Conservation (phyloP, 2,888 invertebrate species). For the Spisula solida region DNA sequence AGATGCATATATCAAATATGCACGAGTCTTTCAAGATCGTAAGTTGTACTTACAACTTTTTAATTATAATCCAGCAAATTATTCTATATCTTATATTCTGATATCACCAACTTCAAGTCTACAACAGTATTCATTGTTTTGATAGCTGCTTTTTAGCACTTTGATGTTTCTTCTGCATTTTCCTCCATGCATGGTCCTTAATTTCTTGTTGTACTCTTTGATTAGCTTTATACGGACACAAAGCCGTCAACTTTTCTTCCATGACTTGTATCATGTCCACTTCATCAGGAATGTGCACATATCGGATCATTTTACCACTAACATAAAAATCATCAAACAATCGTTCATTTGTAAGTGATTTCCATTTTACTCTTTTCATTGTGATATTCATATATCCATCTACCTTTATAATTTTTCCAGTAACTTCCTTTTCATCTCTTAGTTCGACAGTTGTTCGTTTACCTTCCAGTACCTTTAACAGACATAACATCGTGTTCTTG, state of each 20-base stretch:
- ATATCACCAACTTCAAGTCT: too few species aligned
- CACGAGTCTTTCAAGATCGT: too few species aligned
- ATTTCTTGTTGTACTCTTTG: conserved; percentile 57
- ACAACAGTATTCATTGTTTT: background rate
- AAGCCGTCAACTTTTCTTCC: conserved; percentile 58
- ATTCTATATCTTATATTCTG: too few species aligned
- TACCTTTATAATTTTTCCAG: conserved; percentile 78
- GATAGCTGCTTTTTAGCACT: conserved; percentile 33
- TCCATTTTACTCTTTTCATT: conserved; percentile 79
- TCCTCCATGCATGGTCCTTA: conserved; percentile 60
- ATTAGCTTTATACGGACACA: conserved; percentile 42
- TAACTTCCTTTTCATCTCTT: conserved; percentile 79
- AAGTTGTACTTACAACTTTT: too few species aligned
- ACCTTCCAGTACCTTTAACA: conserved; percentile 81
- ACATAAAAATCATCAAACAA: conserved; percentile 80
- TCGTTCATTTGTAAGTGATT: conserved; percentile 57
- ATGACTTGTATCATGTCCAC: conserved; percentile 81
- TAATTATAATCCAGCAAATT: too few species aligned
- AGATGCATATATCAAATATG: too few species aligned
- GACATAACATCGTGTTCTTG: conserved; percentile 78
- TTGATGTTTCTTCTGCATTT: conserved; percentile 56
- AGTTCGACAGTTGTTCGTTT: conserved; percentile 81
- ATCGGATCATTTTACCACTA: conserved; percentile 82
- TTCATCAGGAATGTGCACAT: conserved; percentile 86
- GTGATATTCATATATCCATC: conserved; percentile 81